These are phyloP conservation scores for Diplazon laetatorius DNA, from an alignment of 2,888 invertebrate genomes.

Conservation along the genomic window DNA sequence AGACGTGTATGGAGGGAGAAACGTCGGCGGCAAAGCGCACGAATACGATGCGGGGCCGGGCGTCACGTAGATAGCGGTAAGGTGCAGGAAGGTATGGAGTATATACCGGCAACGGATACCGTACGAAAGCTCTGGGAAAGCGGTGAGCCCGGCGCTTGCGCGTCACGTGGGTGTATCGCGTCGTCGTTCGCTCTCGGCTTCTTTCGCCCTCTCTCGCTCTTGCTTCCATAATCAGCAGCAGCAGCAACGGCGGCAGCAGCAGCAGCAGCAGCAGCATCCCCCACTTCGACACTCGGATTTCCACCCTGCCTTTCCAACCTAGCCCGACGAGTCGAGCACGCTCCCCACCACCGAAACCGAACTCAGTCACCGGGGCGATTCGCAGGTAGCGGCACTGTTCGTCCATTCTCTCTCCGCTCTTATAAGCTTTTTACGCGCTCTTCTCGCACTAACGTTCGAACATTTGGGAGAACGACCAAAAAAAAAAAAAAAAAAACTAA, in stretches of 20 bases:
- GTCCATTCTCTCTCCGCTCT: constrained; percentile 56
- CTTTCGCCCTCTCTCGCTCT: constrained; percentile 22
- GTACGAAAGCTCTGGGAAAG: constrained; percentile 49
- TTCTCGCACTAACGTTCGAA: constrained; percentile 1
- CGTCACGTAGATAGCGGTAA: constrained; percentile 44
- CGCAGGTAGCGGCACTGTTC: constrained; percentile 75
- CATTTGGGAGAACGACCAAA: neutral
- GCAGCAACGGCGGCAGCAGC: constrained; percentile 60
- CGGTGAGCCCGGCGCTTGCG: constrained; percentile 71
- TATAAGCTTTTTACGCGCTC: constrained; percentile 35
- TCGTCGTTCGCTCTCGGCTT: constrained; percentile 70
- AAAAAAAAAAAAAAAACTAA: constrained; percentile 7
- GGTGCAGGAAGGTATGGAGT: constrained; percentile 44
- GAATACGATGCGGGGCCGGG: constrained; percentile 34
- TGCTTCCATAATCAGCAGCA: constrained; percentile 60
- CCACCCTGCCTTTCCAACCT: constrained; percentile 66
- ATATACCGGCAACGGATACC: constrained; percentile 56
- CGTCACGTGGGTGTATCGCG: constrained; percentile 78
- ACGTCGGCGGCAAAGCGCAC: constrained; percentile 55
- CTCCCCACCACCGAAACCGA: constrained; percentile 69
- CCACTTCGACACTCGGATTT: constrained; percentile 60
- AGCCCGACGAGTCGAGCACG: constrained; percentile 69
- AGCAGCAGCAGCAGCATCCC: constrained; percentile 60
- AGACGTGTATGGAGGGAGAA: neutral
- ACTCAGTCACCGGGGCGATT: constrained; percentile 81